Evolutionary conservation across 2,888 invertebrate species (phyloP), one percentile per base, ranked within the genome.

Genomic region (Synergus gifuensis): DNA sequence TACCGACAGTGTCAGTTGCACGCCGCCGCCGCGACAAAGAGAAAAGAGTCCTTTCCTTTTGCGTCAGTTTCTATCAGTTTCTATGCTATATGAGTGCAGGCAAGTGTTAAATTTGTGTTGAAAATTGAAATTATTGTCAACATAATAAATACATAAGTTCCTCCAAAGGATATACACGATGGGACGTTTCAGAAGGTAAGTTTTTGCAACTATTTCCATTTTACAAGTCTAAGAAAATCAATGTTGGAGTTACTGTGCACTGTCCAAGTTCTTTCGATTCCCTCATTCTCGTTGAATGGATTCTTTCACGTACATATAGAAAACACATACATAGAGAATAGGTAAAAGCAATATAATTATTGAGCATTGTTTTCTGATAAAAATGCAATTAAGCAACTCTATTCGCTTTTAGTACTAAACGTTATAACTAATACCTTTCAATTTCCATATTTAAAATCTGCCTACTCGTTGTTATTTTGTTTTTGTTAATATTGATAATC

Each of bases 121-220:
- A 28, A 60, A 62, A 14, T 62, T 62, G 14, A 28, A 28, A 12
- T 62, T 62, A 62, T 11, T 28, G 22, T 28, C 28, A 28, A 28
- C 18, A 62, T 28, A 62, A 22, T 62, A 62, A 12, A 49, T 54
- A 36, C 40, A 18, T 11, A 73, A n/a, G 54, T 54, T 16, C 2
- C 11, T 40, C 5, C 12, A 9, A n/a, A 60, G 18, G 12, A 78
- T 22, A 14, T 69, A 60, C 11, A 46, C 58, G 18, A 89, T 89
- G 89, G 89, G 89, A 76, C 87, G 89, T 78, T 88, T 86, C 77
- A 85, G 89, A 84, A 89, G 89, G 89, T 89, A 78, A 85, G 85
- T 79, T 36, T 18, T 63, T 76, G 58, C 22, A 28, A 14, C 36
- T 64, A 62, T 63, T 22, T 76, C 18, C 40, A 46, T 36, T 78